Conservation (phyloP, 2,888 invertebrate genomes). For the Tridacna gigas region DNA sequence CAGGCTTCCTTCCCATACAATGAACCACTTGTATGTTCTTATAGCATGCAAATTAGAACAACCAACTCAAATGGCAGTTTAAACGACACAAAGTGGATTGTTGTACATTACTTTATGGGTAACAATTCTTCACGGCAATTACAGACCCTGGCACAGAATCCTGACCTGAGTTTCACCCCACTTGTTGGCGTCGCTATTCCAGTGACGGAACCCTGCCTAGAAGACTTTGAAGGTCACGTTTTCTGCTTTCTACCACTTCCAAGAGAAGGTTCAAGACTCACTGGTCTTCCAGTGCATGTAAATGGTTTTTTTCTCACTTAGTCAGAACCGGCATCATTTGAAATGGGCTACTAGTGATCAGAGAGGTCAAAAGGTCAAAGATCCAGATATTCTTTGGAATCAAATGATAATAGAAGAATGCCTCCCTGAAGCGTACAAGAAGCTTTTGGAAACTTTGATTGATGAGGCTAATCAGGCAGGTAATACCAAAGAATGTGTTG, state of each 20-base stretch:
- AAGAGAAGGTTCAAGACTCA: slow-evolving; percentile 70
- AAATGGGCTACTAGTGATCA: slow-evolving; percentile 80
- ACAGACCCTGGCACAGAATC: slow-evolving; percentile 19
- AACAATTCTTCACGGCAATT: slow-evolving; percentile 34
- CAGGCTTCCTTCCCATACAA: background rate
- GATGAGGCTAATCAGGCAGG: slow-evolving; percentile 4
- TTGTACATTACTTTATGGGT: slow-evolving; percentile 50
- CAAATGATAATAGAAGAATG: slow-evolving; percentile 73
- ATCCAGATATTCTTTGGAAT: slow-evolving; percentile 77
- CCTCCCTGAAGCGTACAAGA: slow-evolving; percentile 69
- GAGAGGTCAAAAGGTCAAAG: slow-evolving; percentile 48
- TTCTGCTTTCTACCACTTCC: slow-evolving; percentile 81
- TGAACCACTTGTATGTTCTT: background rate
- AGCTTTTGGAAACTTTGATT: background rate
- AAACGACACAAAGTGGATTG: slow-evolving; percentile 13
- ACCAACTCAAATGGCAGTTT: background rate
- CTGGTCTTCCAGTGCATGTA: slow-evolving; percentile 81
- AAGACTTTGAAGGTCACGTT: slow-evolving; percentile 47
- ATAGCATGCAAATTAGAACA: background rate
- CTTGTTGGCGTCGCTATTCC: slow-evolving; percentile 48
- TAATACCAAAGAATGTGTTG: slow-evolving; percentile 31
- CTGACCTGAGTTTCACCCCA: slow-evolving; percentile 36
- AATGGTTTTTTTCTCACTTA: slow-evolving; percentile 81
- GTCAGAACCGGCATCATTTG: slow-evolving; percentile 79
- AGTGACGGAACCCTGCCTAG: background rate